Evolutionary conservation across 2,888 invertebrate species (phyloP), one percentile per base, ranked within the genome.

Genomic region (Strigamia crassipes): DNA sequence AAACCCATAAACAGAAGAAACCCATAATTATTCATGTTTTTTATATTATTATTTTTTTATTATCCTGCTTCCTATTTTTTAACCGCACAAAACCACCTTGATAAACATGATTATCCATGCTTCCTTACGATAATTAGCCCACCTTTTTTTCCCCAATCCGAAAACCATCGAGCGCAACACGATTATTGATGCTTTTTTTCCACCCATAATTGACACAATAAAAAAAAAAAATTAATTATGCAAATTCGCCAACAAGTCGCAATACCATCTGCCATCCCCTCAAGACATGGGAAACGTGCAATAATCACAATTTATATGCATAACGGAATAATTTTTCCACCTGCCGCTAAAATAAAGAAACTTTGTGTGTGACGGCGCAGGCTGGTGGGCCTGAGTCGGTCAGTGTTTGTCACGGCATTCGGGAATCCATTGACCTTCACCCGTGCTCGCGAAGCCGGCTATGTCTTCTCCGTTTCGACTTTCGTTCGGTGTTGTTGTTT

Each of bases 241-340:
- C 61, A 66, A 66, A 66, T 66, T 66, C 18, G 3, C 21, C 23
- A 66, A 23, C 23, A 66, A 23, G 61, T 18, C 12, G 61, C 61
- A 66, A 9, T 66, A 66, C 61, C 61, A 66, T 66, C 61, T 66
- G 61, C 61, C 18, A 23, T 66, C 10, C n/a, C 61, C 61, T 23
- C 18, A 21, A 66, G 61, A 66, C 61, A 66, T 23, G 13, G 5
- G 12, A 21, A 66, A 66, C 18, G 61, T 12, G 61, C 23, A 66
- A 23, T 66, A 66, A 66, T 66, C 61, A 66, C 61, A 66, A 66
- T 66, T 66, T 66, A 66, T 66, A 66, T 66, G 18, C 61, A 66
- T 23, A 66, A 66, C 61, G 61, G 61, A 66, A 66, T 66, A 18
- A n/a, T 18, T 66, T 66, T 66, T 21, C 21, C 61, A 66, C 61